Conservation (phyloP, 2,888 invertebrate species). For the Strigamia maritima region DNA sequence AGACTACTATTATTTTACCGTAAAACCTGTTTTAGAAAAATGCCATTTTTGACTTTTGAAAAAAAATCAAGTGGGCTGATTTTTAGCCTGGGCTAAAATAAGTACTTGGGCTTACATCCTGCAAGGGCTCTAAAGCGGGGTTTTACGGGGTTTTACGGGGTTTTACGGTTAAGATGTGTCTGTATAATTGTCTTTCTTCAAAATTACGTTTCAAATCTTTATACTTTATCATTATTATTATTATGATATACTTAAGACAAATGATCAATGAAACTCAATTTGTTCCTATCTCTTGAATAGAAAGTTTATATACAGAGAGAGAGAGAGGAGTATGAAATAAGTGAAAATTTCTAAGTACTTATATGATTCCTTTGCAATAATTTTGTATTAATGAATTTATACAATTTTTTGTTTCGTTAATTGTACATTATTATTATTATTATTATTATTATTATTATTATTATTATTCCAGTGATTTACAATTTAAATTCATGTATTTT, state of each 20-base stretch:
- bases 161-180: too few relatives aligned
- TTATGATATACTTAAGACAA: background rate
- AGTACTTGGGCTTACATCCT: too few relatives aligned
- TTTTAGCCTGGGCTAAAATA: too few relatives aligned
- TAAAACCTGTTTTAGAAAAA: too few relatives aligned
- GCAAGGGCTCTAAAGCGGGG: too few relatives aligned
- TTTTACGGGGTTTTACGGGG: too few relatives aligned
- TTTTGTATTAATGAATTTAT: constrained; percentile 12
- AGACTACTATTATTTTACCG: too few relatives aligned
- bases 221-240: too few relatives aligned
- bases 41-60: too few relatives aligned
- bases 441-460: background rate
- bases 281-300: background rate
- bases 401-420: background rate
- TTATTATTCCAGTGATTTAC: background rate
- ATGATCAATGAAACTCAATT: background rate
- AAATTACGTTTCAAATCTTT: too few relatives aligned
- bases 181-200: too few relatives aligned
- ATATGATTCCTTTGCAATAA: constrained; percentile 15
- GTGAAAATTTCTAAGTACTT: background rate
- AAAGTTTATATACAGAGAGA: background rate
- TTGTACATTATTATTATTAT: background rate
- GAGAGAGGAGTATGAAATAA: background rate
- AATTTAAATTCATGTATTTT: background rate
- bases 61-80: too few relatives aligned